A percentile compares a stretch with the other conserved stretches of the same genome.
phyloP scores from a whole-genome alignment of 2,797 vertebrate genomes.

The Anniella stebbinsi region DNA sequence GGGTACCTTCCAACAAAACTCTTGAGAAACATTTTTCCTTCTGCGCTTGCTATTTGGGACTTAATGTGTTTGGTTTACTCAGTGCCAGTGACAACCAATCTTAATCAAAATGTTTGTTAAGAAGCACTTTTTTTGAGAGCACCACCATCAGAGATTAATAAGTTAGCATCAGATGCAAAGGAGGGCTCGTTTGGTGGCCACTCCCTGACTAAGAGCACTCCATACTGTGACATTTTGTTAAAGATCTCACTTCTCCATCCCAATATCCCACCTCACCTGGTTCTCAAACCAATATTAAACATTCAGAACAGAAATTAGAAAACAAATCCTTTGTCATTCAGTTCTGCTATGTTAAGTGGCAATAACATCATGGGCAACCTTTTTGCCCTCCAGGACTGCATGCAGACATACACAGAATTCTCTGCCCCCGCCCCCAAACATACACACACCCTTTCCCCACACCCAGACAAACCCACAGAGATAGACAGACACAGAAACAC shows the following conservation, averaged over 20 bases:
- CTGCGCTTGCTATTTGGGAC: background rate
- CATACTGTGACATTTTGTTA: background rate
- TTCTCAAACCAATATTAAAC: background rate
- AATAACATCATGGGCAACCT: background rate
- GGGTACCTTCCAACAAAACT: slow-evolving; percentile 24
- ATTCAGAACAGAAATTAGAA: background rate
- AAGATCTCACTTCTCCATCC: too few species aligned
- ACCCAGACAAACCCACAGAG: too few species aligned
- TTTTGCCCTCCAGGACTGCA: too few species aligned
- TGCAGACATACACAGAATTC: too few species aligned
- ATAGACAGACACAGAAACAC: too few species aligned
- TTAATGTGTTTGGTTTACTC: background rate
- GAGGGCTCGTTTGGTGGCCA: too few species aligned
- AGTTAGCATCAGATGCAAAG: too few species aligned
- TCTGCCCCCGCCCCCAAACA: too few species aligned
- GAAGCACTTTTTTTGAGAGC: background rate
- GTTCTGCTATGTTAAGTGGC: background rate
- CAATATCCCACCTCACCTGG: too few species aligned
- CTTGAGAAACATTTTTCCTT: accelerated
- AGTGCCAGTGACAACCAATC: background rate
- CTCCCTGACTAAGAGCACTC: too few species aligned
- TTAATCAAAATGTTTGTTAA: background rate
- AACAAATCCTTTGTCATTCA: background rate
- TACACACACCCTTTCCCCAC: too few species aligned
- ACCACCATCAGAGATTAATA: too few species aligned